phyloP scores from a whole-genome alignment of 2,888 invertebrate genomes.

The Smittia aterrima region DNA sequence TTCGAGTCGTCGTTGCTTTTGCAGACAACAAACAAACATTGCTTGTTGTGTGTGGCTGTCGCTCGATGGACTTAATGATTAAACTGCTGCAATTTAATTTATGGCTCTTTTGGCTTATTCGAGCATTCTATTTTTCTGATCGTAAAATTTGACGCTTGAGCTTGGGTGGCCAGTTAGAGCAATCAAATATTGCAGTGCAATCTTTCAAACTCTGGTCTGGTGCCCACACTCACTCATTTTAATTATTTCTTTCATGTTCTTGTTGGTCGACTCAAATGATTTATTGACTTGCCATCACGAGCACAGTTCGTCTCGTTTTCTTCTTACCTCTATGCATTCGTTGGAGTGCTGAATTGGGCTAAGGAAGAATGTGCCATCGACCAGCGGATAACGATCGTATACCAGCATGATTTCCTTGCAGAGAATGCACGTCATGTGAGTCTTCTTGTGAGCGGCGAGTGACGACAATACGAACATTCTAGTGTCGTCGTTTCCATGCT shows the following conservation, averaged over 20 bases:
- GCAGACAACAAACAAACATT: conserved; percentile 7
- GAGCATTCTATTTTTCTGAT: not conserved
- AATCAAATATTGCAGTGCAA: too few species aligned
- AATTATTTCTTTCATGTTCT: too few species aligned
- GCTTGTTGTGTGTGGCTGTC: not conserved
- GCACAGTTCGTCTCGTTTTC: not conserved
- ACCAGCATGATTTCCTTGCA: conserved; percentile 88
- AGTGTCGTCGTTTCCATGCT: conserved; percentile 97
- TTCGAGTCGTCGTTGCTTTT: conserved; percentile 20
- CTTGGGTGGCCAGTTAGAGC: too few species aligned
- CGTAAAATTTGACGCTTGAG: too few species aligned
- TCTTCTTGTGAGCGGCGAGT: conserved; percentile 85
- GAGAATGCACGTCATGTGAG: conserved; percentile 79
- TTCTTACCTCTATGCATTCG: conserved; percentile 78
- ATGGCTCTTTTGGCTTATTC: conserved; percentile 11
- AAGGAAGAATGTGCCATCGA: conserved; percentile 97
- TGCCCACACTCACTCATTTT: too few species aligned
- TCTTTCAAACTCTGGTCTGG: too few species aligned
- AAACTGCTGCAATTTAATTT: conserved; percentile 17
- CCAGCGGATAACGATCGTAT: conserved; percentile 94
- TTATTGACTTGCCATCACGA: not conserved
- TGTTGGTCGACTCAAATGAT: not conserved
- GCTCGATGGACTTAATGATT: not conserved
- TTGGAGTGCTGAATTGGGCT: conserved; percentile 89
- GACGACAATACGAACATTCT: conserved; percentile 94